Percentiles rank a stretch among this genome's conserved stretches.
phyloP scores from a whole-genome alignment of 2,797 vertebrate species.

The Phrynocephalus forsythii region DNA sequence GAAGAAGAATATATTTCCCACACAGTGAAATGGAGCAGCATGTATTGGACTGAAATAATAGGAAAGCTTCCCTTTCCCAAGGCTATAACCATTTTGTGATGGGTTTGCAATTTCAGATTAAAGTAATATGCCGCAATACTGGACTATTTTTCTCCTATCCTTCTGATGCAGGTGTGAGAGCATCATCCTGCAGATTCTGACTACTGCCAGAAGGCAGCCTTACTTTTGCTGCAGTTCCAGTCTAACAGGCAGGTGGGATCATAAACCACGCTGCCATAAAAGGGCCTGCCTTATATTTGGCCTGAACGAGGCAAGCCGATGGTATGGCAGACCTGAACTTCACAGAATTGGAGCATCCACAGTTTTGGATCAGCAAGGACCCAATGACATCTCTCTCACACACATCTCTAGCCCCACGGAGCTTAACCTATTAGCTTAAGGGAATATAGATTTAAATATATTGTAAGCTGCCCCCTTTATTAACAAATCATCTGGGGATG shows the following conservation, averaged over 20 bases:
- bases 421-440: too few relatives aligned
- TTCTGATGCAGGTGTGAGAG: neutral
- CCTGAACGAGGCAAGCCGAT: neutral
- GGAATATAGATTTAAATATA: too few relatives aligned
- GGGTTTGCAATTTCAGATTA: neutral
- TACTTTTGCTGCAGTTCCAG: neutral
- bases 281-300: neutral
- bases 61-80: constrained; percentile 24
- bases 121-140: neutral
- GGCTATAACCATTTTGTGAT: neutral
- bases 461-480: too few relatives aligned
- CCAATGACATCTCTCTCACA: too few relatives aligned
- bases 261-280: neutral
- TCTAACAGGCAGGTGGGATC: neutral
- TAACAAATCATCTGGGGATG: too few relatives aligned
- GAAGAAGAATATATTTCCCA: neutral
- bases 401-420: too few relatives aligned
- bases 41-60: constrained; percentile 35
- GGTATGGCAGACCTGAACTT: too few relatives aligned
- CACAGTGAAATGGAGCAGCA: constrained; percentile 29
- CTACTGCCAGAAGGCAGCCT: neutral
- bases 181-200: neutral
- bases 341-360: too few relatives aligned
- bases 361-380: too few relatives aligned
- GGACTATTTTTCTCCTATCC: neutral